Conservation (phyloP, 2,113 vertebrate genomes). For the Chitala chitala region DNA sequence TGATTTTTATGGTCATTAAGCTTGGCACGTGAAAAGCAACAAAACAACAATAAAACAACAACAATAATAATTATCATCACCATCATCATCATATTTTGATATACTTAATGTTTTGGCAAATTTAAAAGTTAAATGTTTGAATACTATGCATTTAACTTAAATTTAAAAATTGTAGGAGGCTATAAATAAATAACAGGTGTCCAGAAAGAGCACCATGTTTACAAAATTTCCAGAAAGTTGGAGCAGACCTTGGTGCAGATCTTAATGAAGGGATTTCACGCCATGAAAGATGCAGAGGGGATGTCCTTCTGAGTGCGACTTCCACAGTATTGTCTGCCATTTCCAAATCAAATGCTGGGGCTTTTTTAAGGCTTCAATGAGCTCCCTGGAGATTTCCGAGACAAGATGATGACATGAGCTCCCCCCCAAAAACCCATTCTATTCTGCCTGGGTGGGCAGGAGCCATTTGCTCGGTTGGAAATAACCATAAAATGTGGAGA, state of each 20-base stretch:
- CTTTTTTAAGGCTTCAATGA: constrained; percentile 19
- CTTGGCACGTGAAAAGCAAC: too few species aligned
- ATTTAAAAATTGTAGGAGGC: too few species aligned
- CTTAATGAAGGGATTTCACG: background rate
- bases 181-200: constrained; percentile 7
- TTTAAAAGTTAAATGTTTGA: too few species aligned
- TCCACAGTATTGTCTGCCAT: background rate
- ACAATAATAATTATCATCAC: too few species aligned
- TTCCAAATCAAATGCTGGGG: constrained; percentile 5
- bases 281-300: background rate
- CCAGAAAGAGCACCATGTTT: background rate
- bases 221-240: background rate
- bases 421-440: constrained; percentile 17
- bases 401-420: constrained; percentile 26
- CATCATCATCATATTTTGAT: too few species aligned
- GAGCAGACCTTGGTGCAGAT: constrained; percentile 30
- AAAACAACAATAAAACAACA: too few species aligned
- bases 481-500: constrained; percentile 41
- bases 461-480: constrained; percentile 41
- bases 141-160: too few species aligned
- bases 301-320: background rate
- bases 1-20: too few species aligned
- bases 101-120: too few species aligned
- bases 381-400: constrained; percentile 27
- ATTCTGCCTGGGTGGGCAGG: constrained; percentile 34